Evolutionary conservation across 1,140 invertebrate species (phyloP).

Genomic region (Nasonia longicornis): DNA sequence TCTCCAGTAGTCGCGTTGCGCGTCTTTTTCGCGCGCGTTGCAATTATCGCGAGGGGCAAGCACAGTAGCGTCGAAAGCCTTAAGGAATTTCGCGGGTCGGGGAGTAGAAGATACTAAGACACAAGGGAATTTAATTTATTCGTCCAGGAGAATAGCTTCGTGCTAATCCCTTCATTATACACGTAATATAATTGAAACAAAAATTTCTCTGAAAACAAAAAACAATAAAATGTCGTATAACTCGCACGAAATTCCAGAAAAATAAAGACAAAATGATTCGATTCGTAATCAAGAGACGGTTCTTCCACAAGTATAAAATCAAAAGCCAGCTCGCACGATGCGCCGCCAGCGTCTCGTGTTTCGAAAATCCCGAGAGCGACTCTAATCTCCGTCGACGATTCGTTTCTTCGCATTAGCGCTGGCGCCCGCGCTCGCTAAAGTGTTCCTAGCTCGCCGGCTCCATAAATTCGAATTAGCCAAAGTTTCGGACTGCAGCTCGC

Average conservation of each 20-base stretch:
- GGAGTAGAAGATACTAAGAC: not conserved
- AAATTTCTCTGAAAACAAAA: no score
- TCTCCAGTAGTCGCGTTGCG: not conserved
- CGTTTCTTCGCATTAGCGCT: not conserved
- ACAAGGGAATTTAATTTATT: not conserved
- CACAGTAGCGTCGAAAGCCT: not conserved
- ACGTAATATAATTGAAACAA: no score
- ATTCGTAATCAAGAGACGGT: not conserved
- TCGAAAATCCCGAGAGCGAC: not conserved
- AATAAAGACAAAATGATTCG: no score
- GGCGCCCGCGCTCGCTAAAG: not conserved
- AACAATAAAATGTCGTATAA: no score
- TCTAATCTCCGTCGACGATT: not conserved
- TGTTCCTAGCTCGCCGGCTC: not conserved
- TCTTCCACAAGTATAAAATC: not conserved
- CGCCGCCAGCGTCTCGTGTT: not conserved
- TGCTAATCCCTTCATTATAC: no score
- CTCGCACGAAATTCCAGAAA: no score
- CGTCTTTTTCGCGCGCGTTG: not conserved
- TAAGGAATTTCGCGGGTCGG: not conserved
- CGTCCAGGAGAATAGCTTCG: no score
- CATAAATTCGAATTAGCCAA: not conserved
- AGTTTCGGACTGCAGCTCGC: not conserved
- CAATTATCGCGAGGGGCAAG: not conserved
- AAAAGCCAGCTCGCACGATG: not conserved